These are phyloP conservation scores for Tipula helvola DNA, from an alignment of 2,888 invertebrate genomes.

Conservation along the genomic window DNA sequence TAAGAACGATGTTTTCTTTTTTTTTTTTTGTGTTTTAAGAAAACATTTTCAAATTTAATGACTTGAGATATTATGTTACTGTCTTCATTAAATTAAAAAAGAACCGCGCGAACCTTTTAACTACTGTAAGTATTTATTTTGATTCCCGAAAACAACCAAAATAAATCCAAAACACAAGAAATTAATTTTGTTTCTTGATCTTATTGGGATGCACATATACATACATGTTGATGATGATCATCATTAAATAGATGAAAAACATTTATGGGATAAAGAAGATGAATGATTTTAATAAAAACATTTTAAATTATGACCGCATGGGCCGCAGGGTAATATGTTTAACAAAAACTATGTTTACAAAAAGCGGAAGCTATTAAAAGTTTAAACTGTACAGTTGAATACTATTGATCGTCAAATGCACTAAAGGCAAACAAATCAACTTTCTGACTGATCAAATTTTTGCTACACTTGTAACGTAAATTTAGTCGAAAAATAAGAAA, in stretches of 20 bases:
- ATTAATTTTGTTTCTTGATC: background rate
- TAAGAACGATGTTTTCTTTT: background rate
- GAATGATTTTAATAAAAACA: background rate
- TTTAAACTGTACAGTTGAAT: background rate
- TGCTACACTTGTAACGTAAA: too few species aligned
- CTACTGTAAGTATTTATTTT: background rate
- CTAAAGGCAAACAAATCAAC: too few species aligned
- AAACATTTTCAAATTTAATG: background rate
- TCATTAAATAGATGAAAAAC: background rate
- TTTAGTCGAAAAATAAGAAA: too few species aligned
- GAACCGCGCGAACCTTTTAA: slow-evolving; percentile 4
- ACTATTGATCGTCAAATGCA: background rate
- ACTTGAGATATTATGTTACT: background rate
- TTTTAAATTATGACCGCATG: background rate
- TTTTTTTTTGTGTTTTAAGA: background rate
- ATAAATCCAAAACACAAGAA: background rate
- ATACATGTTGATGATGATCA: background rate
- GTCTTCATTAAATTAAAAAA: background rate
- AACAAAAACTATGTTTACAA: background rate
- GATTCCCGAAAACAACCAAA: background rate
- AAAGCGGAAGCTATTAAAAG: background rate
- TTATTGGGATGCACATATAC: background rate
- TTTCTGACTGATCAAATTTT: too few species aligned
- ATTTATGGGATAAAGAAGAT: background rate
- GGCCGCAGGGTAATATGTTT: background rate